Evolutionary conservation across 2,888 invertebrate species (phyloP).

Genomic region (Scaptomyza tumidula): DNA sequence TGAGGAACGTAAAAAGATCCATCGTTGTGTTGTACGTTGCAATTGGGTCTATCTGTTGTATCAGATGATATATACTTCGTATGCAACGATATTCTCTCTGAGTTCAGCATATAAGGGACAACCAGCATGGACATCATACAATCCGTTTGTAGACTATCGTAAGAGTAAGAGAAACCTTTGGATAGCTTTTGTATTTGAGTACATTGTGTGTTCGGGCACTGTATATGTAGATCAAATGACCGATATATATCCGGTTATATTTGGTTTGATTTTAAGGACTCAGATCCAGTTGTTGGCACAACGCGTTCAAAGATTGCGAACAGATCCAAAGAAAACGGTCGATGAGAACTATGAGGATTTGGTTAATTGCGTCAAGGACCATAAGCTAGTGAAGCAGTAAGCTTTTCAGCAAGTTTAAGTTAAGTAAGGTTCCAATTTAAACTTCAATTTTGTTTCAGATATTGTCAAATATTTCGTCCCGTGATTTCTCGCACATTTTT

Average conservation of each 20-base stretch:
- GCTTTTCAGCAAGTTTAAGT: neutral
- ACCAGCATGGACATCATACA: constrained; percentile 33
- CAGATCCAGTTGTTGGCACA: constrained; percentile 32
- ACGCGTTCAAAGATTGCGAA: constrained; percentile 31
- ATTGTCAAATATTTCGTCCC: constrained; percentile 36
- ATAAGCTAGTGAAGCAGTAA: constrained; percentile 38
- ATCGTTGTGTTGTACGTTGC: constrained; percentile 30
- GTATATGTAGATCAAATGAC: constrained; percentile 13
- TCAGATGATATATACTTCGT: constrained; percentile 7
- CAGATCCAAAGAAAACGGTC: constrained; percentile 2
- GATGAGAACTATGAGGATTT: constrained; percentile 33
- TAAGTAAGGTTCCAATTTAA: neutral
- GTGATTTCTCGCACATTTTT: constrained; percentile 48
- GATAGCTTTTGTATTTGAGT: constrained; percentile 20
- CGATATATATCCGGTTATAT: constrained; percentile 25
- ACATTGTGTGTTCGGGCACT: neutral
- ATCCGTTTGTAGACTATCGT: constrained; percentile 37
- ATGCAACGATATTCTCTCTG: constrained; percentile 1
- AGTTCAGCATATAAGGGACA: constrained; percentile 10
- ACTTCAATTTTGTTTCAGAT: constrained; percentile 23
- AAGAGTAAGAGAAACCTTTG: constrained; percentile 9
- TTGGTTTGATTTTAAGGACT: constrained; percentile 26
- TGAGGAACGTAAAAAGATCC: constrained; percentile 13
- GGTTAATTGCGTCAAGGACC: constrained; percentile 48
- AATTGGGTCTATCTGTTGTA: constrained; percentile 30